Conservation (phyloP, 2,888 invertebrate genomes). For the Azorinus chamasolen region DNA sequence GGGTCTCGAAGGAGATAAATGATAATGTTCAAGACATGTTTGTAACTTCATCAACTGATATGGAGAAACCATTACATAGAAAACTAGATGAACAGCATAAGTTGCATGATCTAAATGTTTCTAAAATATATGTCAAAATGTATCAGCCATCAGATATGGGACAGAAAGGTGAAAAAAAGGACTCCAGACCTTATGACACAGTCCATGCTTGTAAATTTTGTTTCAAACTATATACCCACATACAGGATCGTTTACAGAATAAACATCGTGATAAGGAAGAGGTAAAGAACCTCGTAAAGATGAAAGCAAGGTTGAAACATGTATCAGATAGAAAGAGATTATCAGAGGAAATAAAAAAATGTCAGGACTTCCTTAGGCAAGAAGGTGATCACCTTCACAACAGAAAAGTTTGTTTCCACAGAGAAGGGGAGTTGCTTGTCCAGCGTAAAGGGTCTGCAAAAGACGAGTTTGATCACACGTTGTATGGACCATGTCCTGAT, state of each 20-base stretch:
- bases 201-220: constrained; percentile 51
- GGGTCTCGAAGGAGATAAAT: too few species aligned
- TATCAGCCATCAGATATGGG: constrained; percentile 20
- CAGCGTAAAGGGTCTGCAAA: constrained; percentile 4
- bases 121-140: constrained; percentile 45
- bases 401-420: constrained; percentile 10
- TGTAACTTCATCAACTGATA: too few species aligned
- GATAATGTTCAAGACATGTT: too few species aligned
- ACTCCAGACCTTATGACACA: constrained; percentile 37
- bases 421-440: constrained; percentile 29
- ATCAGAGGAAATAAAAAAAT: constrained; percentile 7
- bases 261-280: constrained; percentile 1
- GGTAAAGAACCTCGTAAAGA: constrained; percentile 1
- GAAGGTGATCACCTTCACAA: constrained; percentile 35
- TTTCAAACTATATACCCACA: constrained; percentile 29
- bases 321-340: neutral
- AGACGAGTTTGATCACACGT: constrained; percentile 2
- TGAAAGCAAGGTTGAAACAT: neutral
- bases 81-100: too few species aligned
- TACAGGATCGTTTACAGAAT: constrained; percentile 37
- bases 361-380: constrained; percentile 25
- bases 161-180: constrained; percentile 15
- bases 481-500: constrained; percentile 54
- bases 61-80: too few species aligned
- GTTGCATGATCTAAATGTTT: neutral